A percentile compares a stretch with the other conserved stretches of the same genome.
Conservation (phyloP, 2,113 vertebrate species). For the Hypomesus transpacificus region DNA sequence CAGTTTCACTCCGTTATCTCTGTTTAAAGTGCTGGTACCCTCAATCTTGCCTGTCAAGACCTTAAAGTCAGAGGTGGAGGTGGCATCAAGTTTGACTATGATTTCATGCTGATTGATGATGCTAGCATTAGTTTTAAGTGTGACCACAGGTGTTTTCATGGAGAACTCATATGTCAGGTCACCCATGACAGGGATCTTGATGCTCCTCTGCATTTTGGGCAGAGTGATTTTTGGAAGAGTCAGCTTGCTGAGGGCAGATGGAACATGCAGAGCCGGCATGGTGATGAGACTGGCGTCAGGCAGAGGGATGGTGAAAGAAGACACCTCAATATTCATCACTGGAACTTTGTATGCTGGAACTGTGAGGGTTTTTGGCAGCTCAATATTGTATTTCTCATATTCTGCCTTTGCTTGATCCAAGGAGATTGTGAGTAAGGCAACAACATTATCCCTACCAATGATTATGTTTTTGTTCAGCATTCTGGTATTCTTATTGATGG, state of each 20-base stretch:
- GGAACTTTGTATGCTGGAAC: conserved; percentile 80
- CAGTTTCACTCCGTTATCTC: conserved; percentile 74
- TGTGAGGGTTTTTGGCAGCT: conserved; percentile 70
- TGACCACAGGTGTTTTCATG: conserved; percentile 83
- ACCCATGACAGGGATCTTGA: conserved; percentile 82
- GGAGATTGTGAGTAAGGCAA: conserved; percentile 67
- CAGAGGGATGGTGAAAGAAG: conserved; percentile 74
- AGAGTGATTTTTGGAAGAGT: conserved; percentile 77
- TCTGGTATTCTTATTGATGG: conserved; percentile 66
- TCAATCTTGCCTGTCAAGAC: conserved; percentile 77
- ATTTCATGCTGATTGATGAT: conserved; percentile 82
- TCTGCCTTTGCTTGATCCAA: conserved; percentile 73
- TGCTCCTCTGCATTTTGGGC: conserved; percentile 57
- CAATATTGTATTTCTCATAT: conserved; percentile 74
- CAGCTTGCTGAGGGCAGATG: conserved; percentile 71
- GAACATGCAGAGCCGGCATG: conserved; percentile 70
- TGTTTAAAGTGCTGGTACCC: conserved; percentile 76
- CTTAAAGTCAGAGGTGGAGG: conserved; percentile 75
- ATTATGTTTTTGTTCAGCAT: conserved; percentile 69
- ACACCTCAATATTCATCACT: conserved; percentile 74
- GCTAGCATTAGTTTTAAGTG: conserved; percentile 75
- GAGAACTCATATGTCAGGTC: conserved; percentile 84
- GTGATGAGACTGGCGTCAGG: conserved; percentile 63
- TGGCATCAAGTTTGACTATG: conserved; percentile 71
- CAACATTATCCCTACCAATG: conserved; percentile 62